Base-by-base conservation (phyloP, 1,140 invertebrate species). In the Mizuhopecten yessoensis region DNA sequence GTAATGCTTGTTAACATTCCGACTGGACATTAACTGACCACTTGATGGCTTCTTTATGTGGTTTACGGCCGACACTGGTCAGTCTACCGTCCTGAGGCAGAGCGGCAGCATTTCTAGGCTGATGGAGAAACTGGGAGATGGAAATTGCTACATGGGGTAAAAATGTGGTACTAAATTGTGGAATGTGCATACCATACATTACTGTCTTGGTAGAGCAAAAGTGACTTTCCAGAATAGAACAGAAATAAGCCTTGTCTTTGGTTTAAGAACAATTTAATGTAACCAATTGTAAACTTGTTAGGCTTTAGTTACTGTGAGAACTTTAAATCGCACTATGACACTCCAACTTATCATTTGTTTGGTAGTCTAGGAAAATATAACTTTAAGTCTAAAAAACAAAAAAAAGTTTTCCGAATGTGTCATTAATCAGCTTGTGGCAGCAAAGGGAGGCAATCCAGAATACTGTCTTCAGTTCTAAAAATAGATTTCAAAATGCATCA, bases 1-100 rank as follows among this genome's bases (percentile, higher is more conserved):
- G 29, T 75, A 29, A 75, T 75, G n/a, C 57, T 75, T 75, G 57
- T 75, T 75, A 75, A 75, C 57, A 75, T 75, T 75, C 57, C 57
- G 29, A 29, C 57, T 75, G 57, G 57, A 75, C n/a, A 75, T 75
- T 29, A 75, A 75, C 57, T 75, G 57, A 75, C 57, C 57, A 75
- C 9, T 75, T 29, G 23, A 75, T 75, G 57, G 29, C 57, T 75
- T 75, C 9, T 75, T 29, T 17, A n/a, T 75, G 57, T 29, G 23
- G 57, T 75, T 75, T 75, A 75, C 29, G 57, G 29, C 1, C 9
- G 23, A 0, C 57, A 75, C 23, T 75, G 57, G 57, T 75, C 57
- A 75, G 57, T 75, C 5, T n/a, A 3, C 1, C 1, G 57, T 29
- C 5, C 23, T 29, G 57, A 29, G n/a, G n/a, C 57, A 75, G 1